Conservation (phyloP, 2,888 invertebrate genomes). For the Leucania comma region DNA sequence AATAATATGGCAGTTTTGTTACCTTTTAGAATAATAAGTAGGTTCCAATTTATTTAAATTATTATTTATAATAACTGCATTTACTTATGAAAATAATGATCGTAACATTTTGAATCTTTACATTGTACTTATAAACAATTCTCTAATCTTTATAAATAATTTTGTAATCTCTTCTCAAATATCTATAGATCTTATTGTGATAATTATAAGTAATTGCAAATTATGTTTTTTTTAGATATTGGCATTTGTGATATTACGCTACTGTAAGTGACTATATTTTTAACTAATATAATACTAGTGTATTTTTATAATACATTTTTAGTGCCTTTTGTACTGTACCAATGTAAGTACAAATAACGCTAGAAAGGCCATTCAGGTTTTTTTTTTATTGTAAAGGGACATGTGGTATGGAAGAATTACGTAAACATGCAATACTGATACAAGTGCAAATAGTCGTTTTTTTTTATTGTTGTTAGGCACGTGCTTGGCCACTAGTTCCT, state of each 20-base stretch:
- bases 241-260: slow-evolving; percentile 63
- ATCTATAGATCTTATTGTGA: not conserved
- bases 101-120: not conserved
- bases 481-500: too few species aligned
- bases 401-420: too few species aligned
- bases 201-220: too few species aligned
- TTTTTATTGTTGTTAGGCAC: too few species aligned
- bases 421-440: too few species aligned
- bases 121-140: slow-evolving; percentile 23
- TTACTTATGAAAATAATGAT: slow-evolving; percentile 4
- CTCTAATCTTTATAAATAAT: not conserved
- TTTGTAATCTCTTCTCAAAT: not conserved
- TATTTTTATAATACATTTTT: slow-evolving; percentile 8
- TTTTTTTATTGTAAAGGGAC: too few species aligned
- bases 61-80: not conserved
- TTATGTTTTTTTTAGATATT: not conserved
- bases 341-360: slow-evolving; percentile 16
- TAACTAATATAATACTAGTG: not conserved
- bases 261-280: slow-evolving; percentile 17
- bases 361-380: too few species aligned
- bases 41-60: slow-evolving; percentile 24
- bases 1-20: slow-evolving; percentile 11
- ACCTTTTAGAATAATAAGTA: slow-evolving; percentile 29
- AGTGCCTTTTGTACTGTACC: slow-evolving; percentile 20
- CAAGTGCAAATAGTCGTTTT: too few species aligned